Evolutionary conservation across 92 coral and sea anemone species (phyloP).

Genomic region (Porites rus): DNA sequence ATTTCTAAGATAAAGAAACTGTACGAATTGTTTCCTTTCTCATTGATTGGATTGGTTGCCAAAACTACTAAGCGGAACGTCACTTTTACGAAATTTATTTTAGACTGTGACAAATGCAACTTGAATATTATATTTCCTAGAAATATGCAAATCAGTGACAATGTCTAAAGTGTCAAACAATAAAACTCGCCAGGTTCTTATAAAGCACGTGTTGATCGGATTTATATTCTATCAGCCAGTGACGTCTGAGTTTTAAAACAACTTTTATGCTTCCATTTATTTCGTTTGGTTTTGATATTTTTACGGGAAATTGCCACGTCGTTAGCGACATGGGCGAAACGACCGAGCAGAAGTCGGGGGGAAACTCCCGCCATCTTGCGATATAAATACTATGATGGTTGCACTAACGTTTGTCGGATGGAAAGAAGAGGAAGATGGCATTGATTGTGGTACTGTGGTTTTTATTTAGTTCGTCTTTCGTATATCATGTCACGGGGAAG

Average conservation of each 20-base stretch:
- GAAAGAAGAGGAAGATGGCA: constrained; percentile 10
- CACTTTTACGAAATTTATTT: too few species aligned
- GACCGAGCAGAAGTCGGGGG: constrained; percentile 30
- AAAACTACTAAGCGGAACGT: too few species aligned
- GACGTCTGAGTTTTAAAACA: not conserved
- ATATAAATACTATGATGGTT: not conserved
- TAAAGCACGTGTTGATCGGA: not conserved
- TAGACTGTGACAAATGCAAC: too few species aligned
- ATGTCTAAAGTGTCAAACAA: not conserved
- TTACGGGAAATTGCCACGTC: not conserved
- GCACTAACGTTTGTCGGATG: not conserved
- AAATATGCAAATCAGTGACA: too few species aligned
- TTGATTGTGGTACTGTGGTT: not conserved
- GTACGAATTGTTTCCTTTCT: too few species aligned
- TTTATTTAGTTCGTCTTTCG: not conserved
- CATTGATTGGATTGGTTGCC: too few species aligned
- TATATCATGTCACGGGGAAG: not conserved
- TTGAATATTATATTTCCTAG: too few species aligned
- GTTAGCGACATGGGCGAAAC: not conserved
- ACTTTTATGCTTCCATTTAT: not conserved
- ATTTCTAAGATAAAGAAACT: too few species aligned
- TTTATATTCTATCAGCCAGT: not conserved
- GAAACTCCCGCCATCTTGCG: not conserved
- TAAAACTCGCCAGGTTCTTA: too few species aligned
- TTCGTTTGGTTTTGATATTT: not conserved